Base-by-base conservation (phyloP, 2,113 vertebrate species). In the Puma concolor region DNA sequence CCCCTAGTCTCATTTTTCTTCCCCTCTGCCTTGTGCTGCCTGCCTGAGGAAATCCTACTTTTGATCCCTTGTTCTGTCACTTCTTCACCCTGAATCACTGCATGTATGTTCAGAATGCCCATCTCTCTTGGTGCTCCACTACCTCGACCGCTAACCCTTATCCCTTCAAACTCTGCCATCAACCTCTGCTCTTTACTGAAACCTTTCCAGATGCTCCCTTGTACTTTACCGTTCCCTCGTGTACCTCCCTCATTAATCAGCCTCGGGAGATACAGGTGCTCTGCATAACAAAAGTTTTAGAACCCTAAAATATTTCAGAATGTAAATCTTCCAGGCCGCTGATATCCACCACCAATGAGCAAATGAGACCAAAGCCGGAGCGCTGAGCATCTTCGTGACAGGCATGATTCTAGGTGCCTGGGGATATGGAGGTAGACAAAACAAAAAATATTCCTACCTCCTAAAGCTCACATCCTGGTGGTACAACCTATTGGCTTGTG, bases 1-100 rank as follows among this genome's bases (percentile, higher is more conserved):
- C 7, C 13, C n/a, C 8, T 17, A 25, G 66, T 23, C 50, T 69
- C 7, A 21, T 27, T 72, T 52, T 25, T 77, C 64, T 60, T 2
- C 38, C 12, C 36, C 3, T 13, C 64, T 50, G 2, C 50, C 21
- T 36, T 25, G 4, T 48, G 6, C 77, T 15, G 3, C 38, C 23
- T 16, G 27, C 6, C 4, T 23, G 36, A 91, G 74, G 63, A 93
- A 50, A 82, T 11, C 19, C 41, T 72, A 23, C 15, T 16, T 48
- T 41, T 3, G 16, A 27, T 41, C 23, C 48, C 17, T 1, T 5
- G 5, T 16, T 41, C 71, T 67, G 44, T 54, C 10, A 0, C 33
- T 31, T 63, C n/a, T 87, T 31, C 4, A 11, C 8, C 44, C 5
- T 74, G 64, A 80, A 41, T 77, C 29, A 21, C 60, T 19, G 11